Evolutionary conservation across 2,888 invertebrate genomes (phyloP), one percentile per base, ranked within the genome.

Genomic region (Achlya flavicornis): DNA sequence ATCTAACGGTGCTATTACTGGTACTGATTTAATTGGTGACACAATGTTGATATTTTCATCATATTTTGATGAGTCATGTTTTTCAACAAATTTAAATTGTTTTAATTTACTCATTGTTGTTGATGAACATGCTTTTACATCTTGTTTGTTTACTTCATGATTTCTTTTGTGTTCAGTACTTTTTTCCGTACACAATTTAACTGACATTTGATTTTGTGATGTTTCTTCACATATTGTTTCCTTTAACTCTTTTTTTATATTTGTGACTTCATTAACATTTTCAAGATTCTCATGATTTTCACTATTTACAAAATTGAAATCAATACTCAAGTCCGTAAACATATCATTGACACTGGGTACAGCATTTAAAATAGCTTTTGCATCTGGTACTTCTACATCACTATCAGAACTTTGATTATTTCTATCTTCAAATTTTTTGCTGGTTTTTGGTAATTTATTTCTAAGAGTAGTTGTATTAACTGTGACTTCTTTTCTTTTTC

Each of bases 341-440:
- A 84, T 82, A 76, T 94, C 92, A 81, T 94, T 91, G 0, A 94
- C 94, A 83, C 93, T 93, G 0, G 93, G 94, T 5, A 94, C 84
- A 68, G 82, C 88, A 69, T 93, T 88, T 48, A 94, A 76, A 35
- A 87, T 67, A 58, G 69, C 74, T 19, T 61, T 73, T 46, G 78
- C 77, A 66, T 81, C 80, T 68, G 66, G 66, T 10, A 70, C 64
- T 59, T 85, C 82, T 69, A 79, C 81, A 64, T 78, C 74, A 69
- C 69, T 77, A 12, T 73, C 70, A 60, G 71, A 71, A 58, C 61
- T 63, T 38, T 69, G 61, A 59, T 70, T 62, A 63, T 46, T 66
- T 58, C 41, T 65, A 66, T 63, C 68, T 66, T 75, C 80, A 71
- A 46, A 35, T 68, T 79, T 81, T 72, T 83, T 80, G 6, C 61